Evolutionary conservation across 2,888 invertebrate genomes (phyloP).

Genomic region (Stenolophus ochropezus): DNA sequence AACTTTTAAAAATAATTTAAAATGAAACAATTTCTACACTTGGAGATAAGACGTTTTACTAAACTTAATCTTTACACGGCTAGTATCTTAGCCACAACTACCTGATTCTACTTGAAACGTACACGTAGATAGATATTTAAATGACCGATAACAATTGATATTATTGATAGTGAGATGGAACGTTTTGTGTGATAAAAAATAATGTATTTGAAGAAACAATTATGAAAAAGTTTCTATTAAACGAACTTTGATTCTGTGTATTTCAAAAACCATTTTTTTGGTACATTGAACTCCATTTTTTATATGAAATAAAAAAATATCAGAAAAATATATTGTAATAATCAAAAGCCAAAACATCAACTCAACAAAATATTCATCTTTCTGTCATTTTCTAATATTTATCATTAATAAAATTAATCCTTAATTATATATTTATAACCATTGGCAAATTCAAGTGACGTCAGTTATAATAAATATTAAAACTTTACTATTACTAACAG

Average conservation of each 20-base stretch:
- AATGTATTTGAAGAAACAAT: not conserved
- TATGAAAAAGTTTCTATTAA: not conserved
- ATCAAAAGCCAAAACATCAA: too few species aligned
- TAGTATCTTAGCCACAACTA: not conserved
- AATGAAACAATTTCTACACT: not conserved
- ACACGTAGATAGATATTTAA: slow-evolving; percentile 26
- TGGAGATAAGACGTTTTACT: not conserved
- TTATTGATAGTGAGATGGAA: not conserved
- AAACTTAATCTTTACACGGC: slow-evolving; percentile 26
- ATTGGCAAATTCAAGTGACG: too few species aligned
- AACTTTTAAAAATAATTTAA: slow-evolving; percentile 5
- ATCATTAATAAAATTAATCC: too few species aligned
- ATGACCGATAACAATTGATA: slow-evolving; percentile 33
- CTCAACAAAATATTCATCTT: too few species aligned
- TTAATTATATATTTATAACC: too few species aligned
- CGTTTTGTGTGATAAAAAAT: too few species aligned
- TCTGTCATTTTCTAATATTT: too few species aligned
- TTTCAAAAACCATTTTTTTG: not conserved
- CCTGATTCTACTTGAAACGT: slow-evolving; percentile 11
- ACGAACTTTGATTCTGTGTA: too few species aligned
- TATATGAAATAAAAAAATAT: too few species aligned
- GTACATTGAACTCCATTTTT: not conserved
- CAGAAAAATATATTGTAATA: too few species aligned
- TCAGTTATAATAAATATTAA: too few species aligned
- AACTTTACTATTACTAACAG: too few species aligned